These are phyloP conservation scores for Diplosoma virens DNA, from an alignment of 23 tunicate genomes.

Conservation along the genomic window DNA sequence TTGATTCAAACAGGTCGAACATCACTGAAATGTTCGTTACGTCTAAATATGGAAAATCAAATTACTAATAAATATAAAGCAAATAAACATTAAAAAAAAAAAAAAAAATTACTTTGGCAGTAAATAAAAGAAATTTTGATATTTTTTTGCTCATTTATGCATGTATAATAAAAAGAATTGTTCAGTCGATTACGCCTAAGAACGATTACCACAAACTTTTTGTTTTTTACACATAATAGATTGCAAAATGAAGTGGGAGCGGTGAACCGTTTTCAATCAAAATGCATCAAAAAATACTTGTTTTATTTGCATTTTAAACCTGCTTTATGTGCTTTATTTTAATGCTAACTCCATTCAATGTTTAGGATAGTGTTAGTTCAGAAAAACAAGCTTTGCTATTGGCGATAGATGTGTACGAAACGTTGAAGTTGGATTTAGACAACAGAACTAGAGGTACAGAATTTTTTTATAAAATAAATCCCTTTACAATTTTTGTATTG, in stretches of 20 bases:
- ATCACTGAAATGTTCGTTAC: too few species aligned
- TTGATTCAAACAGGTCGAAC: too few species aligned
- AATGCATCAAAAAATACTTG: too few species aligned
- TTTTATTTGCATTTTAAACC: too few species aligned
- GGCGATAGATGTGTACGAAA: slow-evolving; percentile 34
- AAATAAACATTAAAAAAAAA: not conserved
- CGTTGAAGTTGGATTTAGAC: slow-evolving; percentile 16
- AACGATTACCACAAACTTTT: not conserved
- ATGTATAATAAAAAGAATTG: not conserved
- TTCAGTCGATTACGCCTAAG: not conserved
- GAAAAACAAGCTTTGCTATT: slow-evolving; percentile 16
- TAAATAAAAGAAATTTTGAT: not conserved
- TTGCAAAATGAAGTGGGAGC: too few species aligned
- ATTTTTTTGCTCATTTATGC: not conserved
- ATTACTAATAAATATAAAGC: not conserved
- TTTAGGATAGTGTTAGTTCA: slow-evolving; percentile 46
- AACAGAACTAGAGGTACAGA: not conserved
- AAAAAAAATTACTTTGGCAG: too few species aligned
- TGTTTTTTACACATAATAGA: too few species aligned
- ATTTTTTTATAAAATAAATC: too few species aligned
- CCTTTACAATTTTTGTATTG: too few species aligned
- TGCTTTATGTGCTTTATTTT: too few species aligned
- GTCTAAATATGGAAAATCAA: not conserved
- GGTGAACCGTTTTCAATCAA: too few species aligned
- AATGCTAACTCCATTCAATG: not conserved